A percentile compares a stretch with the other conserved stretches of the same genome.
phyloP scores from a whole-genome alignment of 2,888 invertebrate genomes.

The Mactromeris polynyma region DNA sequence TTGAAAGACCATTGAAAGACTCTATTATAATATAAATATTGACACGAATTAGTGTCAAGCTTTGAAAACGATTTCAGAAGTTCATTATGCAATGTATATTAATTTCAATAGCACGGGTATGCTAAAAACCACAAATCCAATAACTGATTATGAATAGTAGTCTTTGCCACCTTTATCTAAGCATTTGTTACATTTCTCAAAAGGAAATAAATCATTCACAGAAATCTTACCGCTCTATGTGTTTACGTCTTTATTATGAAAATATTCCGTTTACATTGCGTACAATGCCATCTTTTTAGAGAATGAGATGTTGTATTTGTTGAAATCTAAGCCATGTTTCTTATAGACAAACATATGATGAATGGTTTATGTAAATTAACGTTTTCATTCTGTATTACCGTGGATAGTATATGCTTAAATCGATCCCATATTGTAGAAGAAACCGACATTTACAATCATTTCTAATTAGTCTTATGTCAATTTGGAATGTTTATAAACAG shows the following conservation, averaged over 20 bases:
- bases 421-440: background rate
- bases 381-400: background rate
- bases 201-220: background rate
- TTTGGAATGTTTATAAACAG: constrained; percentile 16
- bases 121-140: background rate
- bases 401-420: background rate
- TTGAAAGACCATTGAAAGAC: constrained; percentile 27
- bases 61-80: constrained; percentile 23
- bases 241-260: background rate
- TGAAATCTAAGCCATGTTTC: background rate
- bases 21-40: constrained; percentile 37
- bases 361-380: background rate
- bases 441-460: background rate
- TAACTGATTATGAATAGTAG: background rate
- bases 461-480: background rate
- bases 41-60: constrained; percentile 37
- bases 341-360: background rate
- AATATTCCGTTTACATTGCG: background rate
- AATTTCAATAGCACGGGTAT: constrained; percentile 13
- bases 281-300: background rate
- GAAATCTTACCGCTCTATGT: background rate
- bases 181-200: constrained; percentile 6
- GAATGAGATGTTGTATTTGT: background rate
- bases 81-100: constrained; percentile 24
- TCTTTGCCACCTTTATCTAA: background rate